These are phyloP conservation scores for Andrena fulva DNA, from an alignment of 2,888 invertebrate species.

Conservation along the genomic window DNA sequence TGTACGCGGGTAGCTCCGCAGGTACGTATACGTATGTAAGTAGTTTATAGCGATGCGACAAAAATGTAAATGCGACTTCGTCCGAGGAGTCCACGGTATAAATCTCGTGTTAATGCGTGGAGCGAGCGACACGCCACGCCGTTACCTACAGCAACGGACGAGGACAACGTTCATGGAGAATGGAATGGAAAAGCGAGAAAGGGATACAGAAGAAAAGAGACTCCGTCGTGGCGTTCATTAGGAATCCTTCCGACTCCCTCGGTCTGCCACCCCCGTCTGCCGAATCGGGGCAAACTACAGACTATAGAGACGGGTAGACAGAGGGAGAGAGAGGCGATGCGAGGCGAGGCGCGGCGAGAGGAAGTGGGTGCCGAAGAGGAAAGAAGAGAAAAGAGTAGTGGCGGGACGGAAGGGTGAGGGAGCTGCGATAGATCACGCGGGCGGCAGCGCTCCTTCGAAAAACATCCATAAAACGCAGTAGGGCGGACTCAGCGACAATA, in stretches of 20 bases:
- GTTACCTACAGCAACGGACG: constrained; percentile 68
- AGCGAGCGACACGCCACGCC: constrained; percentile 74
- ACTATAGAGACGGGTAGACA: constrained; percentile 49
- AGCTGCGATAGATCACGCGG: constrained; percentile 84
- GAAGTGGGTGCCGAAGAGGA: constrained; percentile 47
- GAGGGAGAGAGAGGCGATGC: constrained; percentile 49
- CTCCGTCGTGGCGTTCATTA: constrained; percentile 78
- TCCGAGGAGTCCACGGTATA: constrained; percentile 81
- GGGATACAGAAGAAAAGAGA: constrained; percentile 61
- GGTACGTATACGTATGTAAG: constrained; percentile 70
- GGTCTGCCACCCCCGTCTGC: constrained; percentile 68
- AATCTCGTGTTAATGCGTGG: constrained; percentile 84
- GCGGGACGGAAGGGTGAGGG: constrained; percentile 71
- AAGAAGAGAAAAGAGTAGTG: constrained; percentile 56
- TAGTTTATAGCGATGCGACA: constrained; percentile 84
- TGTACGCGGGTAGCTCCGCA: constrained; percentile 46
- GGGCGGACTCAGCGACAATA: constrained; percentile 85
- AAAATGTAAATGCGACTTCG: constrained; percentile 85
- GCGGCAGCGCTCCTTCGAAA: constrained; percentile 85
- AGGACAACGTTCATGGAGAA: constrained; percentile 44
- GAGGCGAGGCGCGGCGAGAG: constrained; percentile 44
- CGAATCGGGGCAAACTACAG: constrained; percentile 67
- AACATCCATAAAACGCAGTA: constrained; percentile 85
- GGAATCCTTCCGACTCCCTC: constrained; percentile 75
- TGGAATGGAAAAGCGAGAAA: constrained; percentile 52